These are phyloP conservation scores for Eupithecia insigniata DNA, from an alignment of 2,888 invertebrate genomes.

Conservation along the genomic window DNA sequence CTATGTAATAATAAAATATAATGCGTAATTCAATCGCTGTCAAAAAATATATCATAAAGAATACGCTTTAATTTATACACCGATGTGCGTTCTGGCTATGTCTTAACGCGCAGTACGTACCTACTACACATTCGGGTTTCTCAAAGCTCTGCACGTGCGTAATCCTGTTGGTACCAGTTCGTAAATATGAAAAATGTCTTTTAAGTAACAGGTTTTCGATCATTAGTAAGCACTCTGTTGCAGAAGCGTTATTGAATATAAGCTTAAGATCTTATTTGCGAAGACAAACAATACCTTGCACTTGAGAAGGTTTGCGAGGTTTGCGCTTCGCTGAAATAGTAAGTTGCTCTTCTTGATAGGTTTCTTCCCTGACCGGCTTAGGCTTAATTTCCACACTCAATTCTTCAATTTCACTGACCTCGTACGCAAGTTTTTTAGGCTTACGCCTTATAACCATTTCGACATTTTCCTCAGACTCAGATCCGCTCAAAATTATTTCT, in stretches of 20 bases:
- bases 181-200: neutral
- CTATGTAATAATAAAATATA: no score
- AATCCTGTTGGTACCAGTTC: neutral
- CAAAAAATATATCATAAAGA: no score
- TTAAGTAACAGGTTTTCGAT: neutral
- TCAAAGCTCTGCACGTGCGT: neutral
- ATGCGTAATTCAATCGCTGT: no score
- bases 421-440: conserved; percentile 82
- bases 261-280: conserved; percentile 13
- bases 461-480: conserved; percentile 84
- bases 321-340: conserved; percentile 88
- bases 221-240: conserved; percentile 14
- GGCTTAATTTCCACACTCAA: conserved; percentile 84
- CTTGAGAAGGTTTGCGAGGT: conserved; percentile 85
- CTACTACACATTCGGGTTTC: neutral
- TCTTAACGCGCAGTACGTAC: neutral
- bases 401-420: conserved; percentile 86
- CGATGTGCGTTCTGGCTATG: neutral
- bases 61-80: no score
- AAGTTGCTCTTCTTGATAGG: conserved; percentile 87
- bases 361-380: conserved; percentile 68
- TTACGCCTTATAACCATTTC: conserved; percentile 79
- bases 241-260: conserved; percentile 17
- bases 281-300: conserved; percentile 83
- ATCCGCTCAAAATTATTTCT: conserved; percentile 87